Conservation (phyloP, 1,140 invertebrate species). For the Drosophila seguyi region DNA sequence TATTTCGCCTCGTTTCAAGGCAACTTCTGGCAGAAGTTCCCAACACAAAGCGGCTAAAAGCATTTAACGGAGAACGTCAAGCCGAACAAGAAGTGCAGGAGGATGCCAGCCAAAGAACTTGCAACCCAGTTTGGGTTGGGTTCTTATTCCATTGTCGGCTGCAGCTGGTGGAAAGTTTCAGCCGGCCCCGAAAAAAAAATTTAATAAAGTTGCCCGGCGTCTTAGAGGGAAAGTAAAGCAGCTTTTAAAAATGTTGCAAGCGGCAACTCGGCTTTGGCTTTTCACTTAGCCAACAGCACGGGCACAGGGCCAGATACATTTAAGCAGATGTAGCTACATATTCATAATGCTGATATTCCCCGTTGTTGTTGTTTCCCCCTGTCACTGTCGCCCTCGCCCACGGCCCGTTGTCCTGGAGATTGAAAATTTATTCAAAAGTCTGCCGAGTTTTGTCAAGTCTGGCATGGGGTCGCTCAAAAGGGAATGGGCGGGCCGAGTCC, state of each 20-base stretch:
- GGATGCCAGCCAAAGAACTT: conserved; percentile 46
- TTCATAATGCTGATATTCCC: conserved; percentile 74
- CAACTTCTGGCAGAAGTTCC: conserved; percentile 47
- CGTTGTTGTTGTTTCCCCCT: conserved; percentile 16
- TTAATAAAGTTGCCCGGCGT: conserved; percentile 56
- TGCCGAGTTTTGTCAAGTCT: conserved; percentile 73
- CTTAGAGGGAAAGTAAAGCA: conserved; percentile 73
- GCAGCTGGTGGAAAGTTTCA: conserved; percentile 61
- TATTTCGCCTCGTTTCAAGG: conserved; percentile 43
- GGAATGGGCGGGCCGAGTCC: conserved; percentile 8
- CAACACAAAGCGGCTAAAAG: conserved; percentile 71
- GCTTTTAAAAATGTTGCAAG: conserved; percentile 76
- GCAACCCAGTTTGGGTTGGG: conserved; percentile 27
- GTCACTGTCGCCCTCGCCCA: conserved; percentile 1
- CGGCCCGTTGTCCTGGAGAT: conserved; percentile 58
- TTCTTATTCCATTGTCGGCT: conserved; percentile 31
- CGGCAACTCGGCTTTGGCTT: conserved; percentile 70
- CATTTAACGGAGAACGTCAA: conserved; percentile 59
- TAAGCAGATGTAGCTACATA: conserved; percentile 75
- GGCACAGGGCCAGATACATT: conserved; percentile 55
- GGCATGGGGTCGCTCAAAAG: conserved; percentile 28
- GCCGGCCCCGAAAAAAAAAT: conserved; percentile 17
- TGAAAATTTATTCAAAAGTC: conserved; percentile 81
- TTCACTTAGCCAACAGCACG: conserved; percentile 66
- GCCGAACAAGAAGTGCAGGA: conserved; percentile 20